Conservation (phyloP, 2,888 invertebrate genomes). For the Sphecodes monilicornis region DNA sequence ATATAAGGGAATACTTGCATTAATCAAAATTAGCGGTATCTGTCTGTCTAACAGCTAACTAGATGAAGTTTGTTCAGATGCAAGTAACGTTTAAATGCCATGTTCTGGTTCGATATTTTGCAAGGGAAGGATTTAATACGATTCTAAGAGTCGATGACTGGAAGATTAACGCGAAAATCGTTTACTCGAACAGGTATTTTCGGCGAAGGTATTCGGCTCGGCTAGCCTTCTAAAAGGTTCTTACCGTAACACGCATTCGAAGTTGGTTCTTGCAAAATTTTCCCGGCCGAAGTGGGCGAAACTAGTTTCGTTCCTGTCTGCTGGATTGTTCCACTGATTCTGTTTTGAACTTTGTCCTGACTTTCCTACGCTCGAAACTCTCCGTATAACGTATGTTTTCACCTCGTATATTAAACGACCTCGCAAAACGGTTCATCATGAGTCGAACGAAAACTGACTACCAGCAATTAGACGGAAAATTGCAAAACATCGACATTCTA, state of each 20-base stretch:
- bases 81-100: neutral
- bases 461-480: neutral
- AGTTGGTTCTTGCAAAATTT: constrained; percentile 29
- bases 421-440: constrained; percentile 10
- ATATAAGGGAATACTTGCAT: neutral
- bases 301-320: constrained; percentile 35
- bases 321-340: constrained; percentile 34
- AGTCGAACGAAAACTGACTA: neutral
- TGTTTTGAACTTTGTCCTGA: constrained; percentile 33
- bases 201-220: neutral
- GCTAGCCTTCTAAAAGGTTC: constrained; percentile 7
- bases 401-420: constrained; percentile 21
- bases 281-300: constrained; percentile 21
- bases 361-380: constrained; percentile 27
- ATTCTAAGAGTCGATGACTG: neutral
- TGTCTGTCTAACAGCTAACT: too few relatives aligned
- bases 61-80: neutral
- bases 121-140: neutral
- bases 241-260: constrained; percentile 12
- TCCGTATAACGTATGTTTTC: constrained; percentile 28
- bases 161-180: neutral
- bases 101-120: neutral
- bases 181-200: constrained; percentile 8
- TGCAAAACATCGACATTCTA: neutral
- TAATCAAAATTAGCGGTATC: neutral